These are phyloP conservation scores for Chaetura pelagica DNA, from an alignment of 2,113 vertebrate species.

Conservation along the genomic window DNA sequence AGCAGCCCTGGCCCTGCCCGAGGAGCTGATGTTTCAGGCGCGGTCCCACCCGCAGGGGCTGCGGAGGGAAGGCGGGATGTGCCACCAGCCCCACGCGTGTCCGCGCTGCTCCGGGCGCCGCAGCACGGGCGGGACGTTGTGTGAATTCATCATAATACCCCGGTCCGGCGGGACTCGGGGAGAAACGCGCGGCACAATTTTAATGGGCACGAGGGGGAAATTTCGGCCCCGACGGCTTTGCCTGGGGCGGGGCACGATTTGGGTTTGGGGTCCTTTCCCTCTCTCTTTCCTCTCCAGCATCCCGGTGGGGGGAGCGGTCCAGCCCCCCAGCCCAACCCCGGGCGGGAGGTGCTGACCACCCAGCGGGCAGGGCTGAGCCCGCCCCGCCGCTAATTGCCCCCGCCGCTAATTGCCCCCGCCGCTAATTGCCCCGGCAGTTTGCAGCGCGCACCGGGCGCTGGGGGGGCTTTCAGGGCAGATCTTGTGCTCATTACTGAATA, in stretches of 20 bases:
- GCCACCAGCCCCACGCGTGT: slow-evolving; percentile 80
- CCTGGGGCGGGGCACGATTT: neutral
- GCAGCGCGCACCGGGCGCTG: neutral
- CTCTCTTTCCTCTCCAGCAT: neutral
- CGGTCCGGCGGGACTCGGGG: slow-evolving; percentile 57
- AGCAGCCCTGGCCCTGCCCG: neutral
- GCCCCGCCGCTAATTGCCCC: slow-evolving; percentile 75
- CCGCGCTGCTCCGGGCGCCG: slow-evolving; percentile 78
- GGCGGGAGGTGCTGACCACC: neutral
- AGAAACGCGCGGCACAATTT: slow-evolving; percentile 74
- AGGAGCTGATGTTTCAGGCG: slow-evolving; percentile 80
- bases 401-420: slow-evolving; percentile 71
- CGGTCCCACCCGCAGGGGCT: neutral
- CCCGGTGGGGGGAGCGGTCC: rapidly evolving
- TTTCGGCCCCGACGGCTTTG: slow-evolving; percentile 61
- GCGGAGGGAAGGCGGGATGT: slow-evolving; percentile 69
- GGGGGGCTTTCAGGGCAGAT: slow-evolving; percentile 78
- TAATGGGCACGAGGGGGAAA: slow-evolving; percentile 84
- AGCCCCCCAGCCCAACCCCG: neutral
- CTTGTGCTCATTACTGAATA: slow-evolving; percentile 89
- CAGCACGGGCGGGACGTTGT: slow-evolving; percentile 75
- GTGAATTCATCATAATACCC: slow-evolving; percentile 81
- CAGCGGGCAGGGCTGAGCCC: slow-evolving; percentile 72
- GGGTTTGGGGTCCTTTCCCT: neutral
- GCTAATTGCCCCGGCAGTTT: slow-evolving; percentile 79